Conservation (phyloP, 1,140 invertebrate genomes). For the Drosophila sp. region DNA sequence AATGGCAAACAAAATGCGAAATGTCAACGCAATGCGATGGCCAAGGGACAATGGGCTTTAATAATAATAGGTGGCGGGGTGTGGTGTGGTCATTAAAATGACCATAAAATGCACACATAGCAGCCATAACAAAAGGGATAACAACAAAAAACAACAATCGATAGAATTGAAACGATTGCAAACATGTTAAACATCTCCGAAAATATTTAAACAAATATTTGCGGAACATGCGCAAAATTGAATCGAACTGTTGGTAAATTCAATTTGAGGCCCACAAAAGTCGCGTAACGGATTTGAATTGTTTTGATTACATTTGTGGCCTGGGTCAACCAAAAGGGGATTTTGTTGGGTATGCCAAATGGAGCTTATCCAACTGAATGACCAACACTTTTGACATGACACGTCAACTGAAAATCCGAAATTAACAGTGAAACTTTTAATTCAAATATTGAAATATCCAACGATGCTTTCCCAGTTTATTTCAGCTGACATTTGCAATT, state of each 20-base stretch:
- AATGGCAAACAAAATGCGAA: slow-evolving; percentile 50
- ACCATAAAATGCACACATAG: slow-evolving; percentile 56
- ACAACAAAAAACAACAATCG: slow-evolving; percentile 2
- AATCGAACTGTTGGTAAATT: slow-evolving; percentile 47
- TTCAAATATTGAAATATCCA: slow-evolving; percentile 41
- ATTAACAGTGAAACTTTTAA: slow-evolving; percentile 14
- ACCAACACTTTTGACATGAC: slow-evolving; percentile 24
- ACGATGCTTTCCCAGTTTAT: slow-evolving; percentile 12
- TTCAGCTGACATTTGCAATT: slow-evolving; percentile 55
- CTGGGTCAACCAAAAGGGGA: not conserved
- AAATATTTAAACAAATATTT: slow-evolving; percentile 72
- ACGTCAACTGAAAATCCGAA: slow-evolving; percentile 18
- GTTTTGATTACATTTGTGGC: slow-evolving; percentile 50
- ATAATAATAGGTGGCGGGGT: not conserved
- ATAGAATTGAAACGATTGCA: slow-evolving; percentile 31
- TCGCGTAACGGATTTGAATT: slow-evolving; percentile 49
- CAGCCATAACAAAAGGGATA: slow-evolving; percentile 32
- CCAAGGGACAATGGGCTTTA: slow-evolving; percentile 21
- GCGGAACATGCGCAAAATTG: slow-evolving; percentile 46
- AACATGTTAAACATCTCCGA: slow-evolving; percentile 62
- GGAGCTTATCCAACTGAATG: slow-evolving; percentile 28
- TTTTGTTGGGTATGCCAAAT: slow-evolving; percentile 3
- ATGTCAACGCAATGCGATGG: slow-evolving; percentile 41
- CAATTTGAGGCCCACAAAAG: slow-evolving; percentile 59
- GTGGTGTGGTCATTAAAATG: slow-evolving; percentile 39